phyloP scores from a whole-genome alignment of 2,888 invertebrate genomes.

The Laspeyria flexula region DNA sequence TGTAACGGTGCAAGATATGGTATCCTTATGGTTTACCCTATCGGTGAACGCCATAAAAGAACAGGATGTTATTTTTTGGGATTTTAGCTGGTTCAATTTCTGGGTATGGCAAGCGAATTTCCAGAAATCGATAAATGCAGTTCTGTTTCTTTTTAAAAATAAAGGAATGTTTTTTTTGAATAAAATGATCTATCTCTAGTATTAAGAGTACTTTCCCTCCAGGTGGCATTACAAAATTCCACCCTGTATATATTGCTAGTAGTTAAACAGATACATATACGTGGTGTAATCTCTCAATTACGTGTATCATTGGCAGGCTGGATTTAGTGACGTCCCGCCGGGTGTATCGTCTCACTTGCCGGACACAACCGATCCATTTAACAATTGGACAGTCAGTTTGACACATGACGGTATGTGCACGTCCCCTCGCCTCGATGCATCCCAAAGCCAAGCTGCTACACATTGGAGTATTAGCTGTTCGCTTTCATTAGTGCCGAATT shows the following conservation, averaged over 20 bases:
- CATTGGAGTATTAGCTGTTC: constrained; percentile 16
- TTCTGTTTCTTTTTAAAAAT: too few relatives aligned
- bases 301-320: constrained; percentile 46
- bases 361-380: constrained; percentile 66
- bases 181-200: too few relatives aligned
- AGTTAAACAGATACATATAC: neutral
- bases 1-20: too few relatives aligned
- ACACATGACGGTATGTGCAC: constrained; percentile 58
- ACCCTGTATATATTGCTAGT: neutral
- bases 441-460: constrained; percentile 24
- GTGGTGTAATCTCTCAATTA: constrained; percentile 50
- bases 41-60: too few relatives aligned
- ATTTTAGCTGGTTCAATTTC: too few relatives aligned
- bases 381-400: constrained; percentile 67
- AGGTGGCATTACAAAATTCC: too few relatives aligned
- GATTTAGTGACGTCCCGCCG: constrained; percentile 60
- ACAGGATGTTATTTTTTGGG: too few relatives aligned
- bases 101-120: too few relatives aligned
- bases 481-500: neutral
- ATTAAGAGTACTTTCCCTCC: too few relatives aligned
- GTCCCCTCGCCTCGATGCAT: constrained; percentile 43
- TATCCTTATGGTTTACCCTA: too few relatives aligned
- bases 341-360: constrained; percentile 52
- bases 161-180: too few relatives aligned
- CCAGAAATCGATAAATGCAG: too few relatives aligned